These are phyloP conservation scores for Microtus oregoni DNA, from an alignment of 2,113 vertebrate species.

Conservation along the genomic window DNA sequence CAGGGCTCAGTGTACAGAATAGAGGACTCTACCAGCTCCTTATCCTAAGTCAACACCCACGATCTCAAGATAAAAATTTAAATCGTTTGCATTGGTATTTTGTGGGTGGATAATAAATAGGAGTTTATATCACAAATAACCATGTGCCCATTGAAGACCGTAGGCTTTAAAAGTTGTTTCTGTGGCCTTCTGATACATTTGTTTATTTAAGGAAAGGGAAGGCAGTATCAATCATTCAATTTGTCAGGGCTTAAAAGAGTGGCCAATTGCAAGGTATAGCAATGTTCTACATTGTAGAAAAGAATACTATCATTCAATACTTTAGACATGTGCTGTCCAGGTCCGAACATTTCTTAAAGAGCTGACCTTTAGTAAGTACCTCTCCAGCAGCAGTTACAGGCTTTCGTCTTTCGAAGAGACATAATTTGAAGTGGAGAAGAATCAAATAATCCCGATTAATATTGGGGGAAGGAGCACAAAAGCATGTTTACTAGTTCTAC, in stretches of 20 bases:
- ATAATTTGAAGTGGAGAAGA: constrained; percentile 18
- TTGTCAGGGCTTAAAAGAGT: constrained; percentile 59
- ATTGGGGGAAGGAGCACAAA: constrained; percentile 67
- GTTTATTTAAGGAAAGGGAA: neutral
- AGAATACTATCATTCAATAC: neutral
- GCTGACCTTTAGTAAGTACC: constrained; percentile 2
- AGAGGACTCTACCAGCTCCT: neutral
- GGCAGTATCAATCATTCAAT: constrained; percentile 42
- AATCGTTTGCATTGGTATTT: constrained; percentile 42
- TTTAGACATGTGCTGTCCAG: neutral
- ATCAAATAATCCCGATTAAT: constrained; percentile 59
- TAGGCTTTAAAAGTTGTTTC: constrained; percentile 16
- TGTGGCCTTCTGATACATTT: constrained; percentile 6
- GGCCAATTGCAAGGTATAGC: constrained; percentile 34
- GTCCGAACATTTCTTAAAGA: constrained; percentile 3
- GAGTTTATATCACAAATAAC: constrained; percentile 21
- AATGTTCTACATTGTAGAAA: neutral
- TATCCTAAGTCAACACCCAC: neutral
- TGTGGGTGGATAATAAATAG: constrained; percentile 57
- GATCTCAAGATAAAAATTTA: constrained; percentile 18
- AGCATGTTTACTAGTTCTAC: constrained; percentile 86
- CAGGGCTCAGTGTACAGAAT: constrained; percentile 8
- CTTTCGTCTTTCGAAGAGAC: neutral
- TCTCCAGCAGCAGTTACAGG: neutral
- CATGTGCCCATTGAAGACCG: constrained; percentile 37